These are phyloP conservation scores for Bombus huntii DNA, from an alignment of 1,140 invertebrate genomes.

Conservation along the genomic window DNA sequence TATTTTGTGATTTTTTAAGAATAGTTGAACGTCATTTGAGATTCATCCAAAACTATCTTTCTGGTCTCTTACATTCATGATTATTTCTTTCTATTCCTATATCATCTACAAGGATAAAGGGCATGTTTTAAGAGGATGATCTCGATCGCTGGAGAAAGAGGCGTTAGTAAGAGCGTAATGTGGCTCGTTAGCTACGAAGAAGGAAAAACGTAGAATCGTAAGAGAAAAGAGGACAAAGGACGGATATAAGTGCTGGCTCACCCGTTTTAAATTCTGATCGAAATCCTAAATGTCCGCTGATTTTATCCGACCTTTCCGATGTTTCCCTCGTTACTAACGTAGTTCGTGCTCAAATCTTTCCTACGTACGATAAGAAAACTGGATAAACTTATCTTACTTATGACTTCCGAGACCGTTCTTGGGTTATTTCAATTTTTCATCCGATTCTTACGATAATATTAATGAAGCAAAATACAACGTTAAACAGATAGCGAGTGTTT, in stretches of 20 bases:
- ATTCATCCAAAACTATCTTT: too few species aligned
- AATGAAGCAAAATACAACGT: not conserved
- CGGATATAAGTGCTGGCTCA: conserved; percentile 11
- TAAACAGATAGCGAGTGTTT: not conserved
- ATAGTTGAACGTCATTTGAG: too few species aligned
- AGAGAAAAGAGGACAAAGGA: not conserved
- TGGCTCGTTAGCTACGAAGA: not conserved
- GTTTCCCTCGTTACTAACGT: not conserved
- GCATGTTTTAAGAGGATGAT: not conserved
- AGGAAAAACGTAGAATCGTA: too few species aligned
- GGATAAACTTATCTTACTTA: not conserved
- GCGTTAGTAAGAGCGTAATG: not conserved
- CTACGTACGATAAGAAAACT: not conserved
- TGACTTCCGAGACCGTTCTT: not conserved
- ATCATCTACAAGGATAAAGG: not conserved
- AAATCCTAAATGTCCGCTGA: conserved; percentile 10
- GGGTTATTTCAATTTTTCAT: not conserved
- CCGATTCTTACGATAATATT: not conserved
- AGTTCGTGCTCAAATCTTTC: conserved; percentile 3
- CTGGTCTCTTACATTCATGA: not conserved
- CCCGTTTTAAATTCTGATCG: conserved; percentile 46
- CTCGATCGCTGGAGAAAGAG: not conserved
- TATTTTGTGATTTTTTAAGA: not conserved
- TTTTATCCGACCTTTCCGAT: not conserved
- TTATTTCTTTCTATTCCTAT: not conserved